A percentile compares a stretch with the other conserved stretches of the same genome.
Conservation (phyloP, 2,888 invertebrate genomes). For the Ditula angustiorana region DNA sequence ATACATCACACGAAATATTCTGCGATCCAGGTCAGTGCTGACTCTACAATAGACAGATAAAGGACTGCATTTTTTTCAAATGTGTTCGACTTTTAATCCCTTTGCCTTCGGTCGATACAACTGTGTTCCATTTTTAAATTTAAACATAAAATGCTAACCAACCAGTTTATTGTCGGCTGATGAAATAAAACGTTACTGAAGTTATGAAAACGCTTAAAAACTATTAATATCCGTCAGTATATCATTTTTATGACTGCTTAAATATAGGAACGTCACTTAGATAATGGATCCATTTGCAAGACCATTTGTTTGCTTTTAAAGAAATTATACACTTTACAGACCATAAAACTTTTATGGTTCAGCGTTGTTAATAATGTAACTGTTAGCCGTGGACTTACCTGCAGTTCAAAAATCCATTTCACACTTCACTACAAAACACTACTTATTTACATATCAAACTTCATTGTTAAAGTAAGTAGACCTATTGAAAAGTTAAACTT, state of each 20-base stretch:
- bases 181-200: not conserved
- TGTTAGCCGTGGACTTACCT: slow-evolving; percentile 21
- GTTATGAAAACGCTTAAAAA: not conserved
- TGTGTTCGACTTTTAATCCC: slow-evolving; percentile 5
- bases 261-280: not conserved
- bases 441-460: slow-evolving; percentile 17
- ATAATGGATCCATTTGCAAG: slow-evolving; percentile 18
- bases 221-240: not conserved
- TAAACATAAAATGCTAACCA: no score
- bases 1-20: slow-evolving; percentile 22
- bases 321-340: slow-evolving; percentile 12
- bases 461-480: slow-evolving; percentile 15
- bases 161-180: no score
- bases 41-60: not conserved
- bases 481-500: slow-evolving; percentile 28
- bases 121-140: not conserved
- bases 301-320: slow-evolving; percentile 8
- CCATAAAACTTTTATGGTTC: slow-evolving; percentile 7
- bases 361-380: not conserved
- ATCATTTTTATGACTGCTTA: slow-evolving; percentile 5
- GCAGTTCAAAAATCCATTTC: slow-evolving; percentile 35
- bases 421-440: slow-evolving; percentile 30
- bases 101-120: not conserved
- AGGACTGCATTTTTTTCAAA: not conserved
- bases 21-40: slow-evolving; percentile 11